These are phyloP conservation scores for Chrysomela aeneicollis DNA, from an alignment of 2,888 invertebrate genomes.

Conservation along the genomic window DNA sequence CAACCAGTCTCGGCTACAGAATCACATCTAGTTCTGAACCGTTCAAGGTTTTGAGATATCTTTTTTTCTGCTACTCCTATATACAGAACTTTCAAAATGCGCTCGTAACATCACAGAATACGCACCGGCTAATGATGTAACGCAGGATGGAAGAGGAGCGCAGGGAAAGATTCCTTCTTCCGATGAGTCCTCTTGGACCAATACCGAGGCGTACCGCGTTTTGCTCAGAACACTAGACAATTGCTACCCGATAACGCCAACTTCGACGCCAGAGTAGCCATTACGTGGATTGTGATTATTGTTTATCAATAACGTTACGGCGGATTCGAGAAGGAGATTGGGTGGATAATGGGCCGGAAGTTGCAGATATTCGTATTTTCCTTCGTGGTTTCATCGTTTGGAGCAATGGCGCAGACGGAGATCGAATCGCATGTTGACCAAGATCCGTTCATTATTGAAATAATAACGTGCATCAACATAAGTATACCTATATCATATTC, in stretches of 20 bases:
- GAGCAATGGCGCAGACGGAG: no score
- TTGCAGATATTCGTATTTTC: neutral
- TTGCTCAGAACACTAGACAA: constrained; percentile 49
- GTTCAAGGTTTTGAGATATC: no score
- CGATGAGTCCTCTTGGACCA: constrained; percentile 55
- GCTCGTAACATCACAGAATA: constrained; percentile 47
- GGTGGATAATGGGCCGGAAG: neutral
- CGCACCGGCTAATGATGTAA: constrained; percentile 50
- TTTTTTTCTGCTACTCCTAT: no score
- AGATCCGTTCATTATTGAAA: no score
- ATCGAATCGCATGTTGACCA: no score
- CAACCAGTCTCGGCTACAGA: no score
- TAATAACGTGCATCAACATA: no score
- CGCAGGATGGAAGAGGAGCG: constrained; percentile 42
- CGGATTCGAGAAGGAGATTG: constrained; percentile 1
- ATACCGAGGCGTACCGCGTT: constrained; percentile 46
- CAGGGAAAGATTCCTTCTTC: constrained; percentile 47
- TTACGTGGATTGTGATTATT: constrained; percentile 28
- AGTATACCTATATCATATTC: no score
- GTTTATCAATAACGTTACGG: constrained; percentile 32
- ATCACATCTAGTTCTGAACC: no score
- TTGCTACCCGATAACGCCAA: constrained; percentile 48
- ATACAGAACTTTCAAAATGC: neutral
- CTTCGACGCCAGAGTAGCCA: constrained; percentile 20
- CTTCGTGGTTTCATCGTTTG: neutral